Base-by-base conservation (phyloP, 2,888 invertebrate species). In the Trissoscelio sp. region DNA sequence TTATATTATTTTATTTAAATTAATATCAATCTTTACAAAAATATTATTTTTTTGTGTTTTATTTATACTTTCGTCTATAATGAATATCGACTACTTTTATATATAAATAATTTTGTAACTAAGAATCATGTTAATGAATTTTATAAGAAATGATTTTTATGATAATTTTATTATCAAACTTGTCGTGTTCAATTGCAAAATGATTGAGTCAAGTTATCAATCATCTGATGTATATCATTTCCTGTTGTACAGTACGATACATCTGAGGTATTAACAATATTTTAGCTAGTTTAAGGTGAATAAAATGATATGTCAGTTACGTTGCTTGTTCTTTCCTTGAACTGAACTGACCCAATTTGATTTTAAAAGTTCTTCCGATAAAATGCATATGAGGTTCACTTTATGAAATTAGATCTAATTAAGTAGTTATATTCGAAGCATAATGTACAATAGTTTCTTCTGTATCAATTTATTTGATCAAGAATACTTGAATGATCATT, bases 281-380 rank as follows among this genome's bases (percentile, higher is more conserved):
- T 53, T 58, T 60, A 77, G 34, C n/a, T 77, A 60, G 69, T 53
- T 77, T 57, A 69, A 77, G 34, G 31, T 67, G 28, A 77, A 77
- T 77, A 77, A 77, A 67, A 39, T 46, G 39, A 51, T 74, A 31
- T 64, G 34, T 37, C 42, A 73, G 55, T 73, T 62, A 72, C 14
- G 31, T 22, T 51, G 24, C 34, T 66, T n/a, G 39, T 66, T 22
- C n/a, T 18, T 14, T 42, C 2, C n/a, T n/a, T n/a, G n/a, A 62
- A 28, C n/a, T 22, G 12, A 42, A 11, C 12, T 12, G 55, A 46
- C 69, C 69, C 44, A 67, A 67, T 67, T 67, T 31, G 18, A 55
- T 66, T 67, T 11, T 14, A 24, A 11, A 42, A 12, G 16, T 44
- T 28, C 60, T 60, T 42, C 14, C 11, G 16, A 34, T 16, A 7